phyloP scores from a whole-genome alignment of 2,888 invertebrate species.

The Anoncus sp. region DNA sequence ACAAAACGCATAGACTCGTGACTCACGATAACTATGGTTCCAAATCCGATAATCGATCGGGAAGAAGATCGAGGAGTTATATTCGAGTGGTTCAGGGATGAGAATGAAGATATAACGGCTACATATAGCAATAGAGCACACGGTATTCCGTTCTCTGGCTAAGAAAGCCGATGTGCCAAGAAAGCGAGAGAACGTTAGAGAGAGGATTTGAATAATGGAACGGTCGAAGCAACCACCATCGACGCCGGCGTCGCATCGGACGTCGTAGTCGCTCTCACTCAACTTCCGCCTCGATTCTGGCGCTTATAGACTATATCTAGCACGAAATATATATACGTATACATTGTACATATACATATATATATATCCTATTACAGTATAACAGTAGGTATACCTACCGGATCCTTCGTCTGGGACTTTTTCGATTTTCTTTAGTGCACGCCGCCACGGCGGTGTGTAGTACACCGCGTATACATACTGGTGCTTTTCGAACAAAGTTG shows the following conservation, averaged over 20 bases:
- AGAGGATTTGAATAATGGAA: slow-evolving; percentile 60
- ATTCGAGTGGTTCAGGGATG: slow-evolving; percentile 28
- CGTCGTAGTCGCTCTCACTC: slow-evolving; percentile 40
- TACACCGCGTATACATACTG: slow-evolving; percentile 55
- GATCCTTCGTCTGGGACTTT: slow-evolving; percentile 27
- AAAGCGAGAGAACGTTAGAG: slow-evolving; percentile 44
- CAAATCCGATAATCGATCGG: slow-evolving; percentile 44
- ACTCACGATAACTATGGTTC: slow-evolving; percentile 30
- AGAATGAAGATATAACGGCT: slow-evolving; percentile 27
- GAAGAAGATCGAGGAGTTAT: slow-evolving; percentile 18
- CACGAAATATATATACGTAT: neutral
- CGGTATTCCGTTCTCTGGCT: slow-evolving; percentile 25
- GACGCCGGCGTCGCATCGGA: slow-evolving; percentile 29
- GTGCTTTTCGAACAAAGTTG: slow-evolving; percentile 57
- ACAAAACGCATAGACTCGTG: slow-evolving; percentile 32
- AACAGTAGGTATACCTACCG: slow-evolving; percentile 25
- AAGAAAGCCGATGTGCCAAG: slow-evolving; percentile 36
- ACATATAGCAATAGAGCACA: slow-evolving; percentile 12
- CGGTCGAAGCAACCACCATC: slow-evolving; percentile 37
- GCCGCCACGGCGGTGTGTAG: slow-evolving; percentile 57
- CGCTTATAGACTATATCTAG: slow-evolving; percentile 21
- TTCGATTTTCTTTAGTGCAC: slow-evolving; percentile 56
- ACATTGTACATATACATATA: neutral
- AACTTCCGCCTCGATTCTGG: slow-evolving; percentile 42
- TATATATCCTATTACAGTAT: slow-evolving; percentile 24